A percentile compares a stretch with the other conserved stretches of the same genome.
Evolutionary conservation across 2,888 invertebrate genomes (phyloP).

Genomic region (Caenorhabditis sp.): DNA sequence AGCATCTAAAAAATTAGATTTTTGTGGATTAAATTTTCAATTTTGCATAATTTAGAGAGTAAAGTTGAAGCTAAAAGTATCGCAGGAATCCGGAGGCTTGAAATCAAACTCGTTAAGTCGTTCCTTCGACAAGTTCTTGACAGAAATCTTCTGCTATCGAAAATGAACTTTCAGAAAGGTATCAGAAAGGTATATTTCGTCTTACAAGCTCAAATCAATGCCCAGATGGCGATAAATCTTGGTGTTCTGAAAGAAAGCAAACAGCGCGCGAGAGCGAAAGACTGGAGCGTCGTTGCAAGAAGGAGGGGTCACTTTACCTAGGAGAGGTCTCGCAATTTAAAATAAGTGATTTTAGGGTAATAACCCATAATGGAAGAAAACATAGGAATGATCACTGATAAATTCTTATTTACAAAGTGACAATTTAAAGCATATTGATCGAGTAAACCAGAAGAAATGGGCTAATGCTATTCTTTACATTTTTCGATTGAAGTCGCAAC

Average conservation of each 20-base stretch:
- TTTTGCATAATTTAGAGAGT: too few species aligned
- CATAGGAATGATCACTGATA: neutral
- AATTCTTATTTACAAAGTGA: neutral
- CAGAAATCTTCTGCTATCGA: too few species aligned
- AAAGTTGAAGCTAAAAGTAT: too few species aligned
- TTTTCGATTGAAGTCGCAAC: neutral
- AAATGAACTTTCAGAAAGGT: too few species aligned
- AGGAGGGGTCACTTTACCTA: neutral
- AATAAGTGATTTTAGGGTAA: too few species aligned
- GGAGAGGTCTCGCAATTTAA: too few species aligned
- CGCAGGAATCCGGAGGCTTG: too few species aligned
- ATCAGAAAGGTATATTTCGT: too few species aligned
- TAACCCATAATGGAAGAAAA: too few species aligned
- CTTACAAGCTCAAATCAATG: neutral
- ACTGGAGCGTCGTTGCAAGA: constrained; percentile 7
- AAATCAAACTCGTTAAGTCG: neutral
- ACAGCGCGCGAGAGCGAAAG: constrained; percentile 1
- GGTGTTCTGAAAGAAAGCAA: neutral
- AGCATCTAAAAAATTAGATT: constrained; percentile 56
- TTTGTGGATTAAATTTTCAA: too few species aligned
- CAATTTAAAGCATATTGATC: neutral
- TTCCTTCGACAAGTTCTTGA: too few species aligned
- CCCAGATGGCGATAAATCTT: neutral
- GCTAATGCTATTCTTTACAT: neutral
- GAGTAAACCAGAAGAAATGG: constrained; percentile 8